These are phyloP conservation scores for Phenganax subtilis DNA, from an alignment of 92 coral and sea anemone genomes.

Conservation along the genomic window DNA sequence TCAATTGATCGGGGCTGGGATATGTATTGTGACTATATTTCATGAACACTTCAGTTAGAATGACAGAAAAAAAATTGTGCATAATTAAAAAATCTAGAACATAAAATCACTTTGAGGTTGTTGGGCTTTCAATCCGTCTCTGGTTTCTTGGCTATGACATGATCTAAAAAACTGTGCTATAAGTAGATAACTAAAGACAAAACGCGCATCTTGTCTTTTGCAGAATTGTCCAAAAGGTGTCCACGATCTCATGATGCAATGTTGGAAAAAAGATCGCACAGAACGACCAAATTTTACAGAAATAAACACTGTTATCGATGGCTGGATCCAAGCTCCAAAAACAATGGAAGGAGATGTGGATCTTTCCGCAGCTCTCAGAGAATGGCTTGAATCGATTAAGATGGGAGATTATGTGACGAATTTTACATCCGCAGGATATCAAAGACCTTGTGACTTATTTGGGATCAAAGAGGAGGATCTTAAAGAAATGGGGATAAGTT, in stretches of 20 bases:
- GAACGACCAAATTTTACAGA: constrained; percentile 66
- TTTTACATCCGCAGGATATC: constrained; percentile 54
- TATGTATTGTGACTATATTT: too few species aligned
- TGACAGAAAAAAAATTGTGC: too few species aligned
- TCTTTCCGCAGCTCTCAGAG: constrained; percentile 54
- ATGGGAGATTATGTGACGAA: constrained; percentile 55
- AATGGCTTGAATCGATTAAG: constrained; percentile 72
- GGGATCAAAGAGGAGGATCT: constrained; percentile 59
- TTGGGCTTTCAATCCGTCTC: too few species aligned
- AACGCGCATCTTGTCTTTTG: not conserved
- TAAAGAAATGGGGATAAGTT: constrained; percentile 62
- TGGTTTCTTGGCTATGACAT: too few species aligned
- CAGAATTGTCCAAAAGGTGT: constrained; percentile 77
- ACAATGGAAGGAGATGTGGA: constrained; percentile 52
- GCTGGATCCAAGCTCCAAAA: constrained; percentile 68
- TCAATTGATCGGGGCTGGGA: too few species aligned
- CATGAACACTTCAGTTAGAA: too few species aligned
- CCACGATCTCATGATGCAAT: constrained; percentile 68
- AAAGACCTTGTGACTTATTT: constrained; percentile 49
- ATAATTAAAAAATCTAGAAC: too few species aligned
- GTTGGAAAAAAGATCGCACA: constrained; percentile 64
- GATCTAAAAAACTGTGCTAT: too few species aligned
- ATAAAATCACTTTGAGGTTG: too few species aligned
- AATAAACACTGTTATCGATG: constrained; percentile 53
- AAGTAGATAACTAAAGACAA: not conserved